Evolutionary conservation across 2,888 invertebrate species (phyloP), one percentile per base, ranked within the genome.

Genomic region (Melinaea marsaeus): DNA sequence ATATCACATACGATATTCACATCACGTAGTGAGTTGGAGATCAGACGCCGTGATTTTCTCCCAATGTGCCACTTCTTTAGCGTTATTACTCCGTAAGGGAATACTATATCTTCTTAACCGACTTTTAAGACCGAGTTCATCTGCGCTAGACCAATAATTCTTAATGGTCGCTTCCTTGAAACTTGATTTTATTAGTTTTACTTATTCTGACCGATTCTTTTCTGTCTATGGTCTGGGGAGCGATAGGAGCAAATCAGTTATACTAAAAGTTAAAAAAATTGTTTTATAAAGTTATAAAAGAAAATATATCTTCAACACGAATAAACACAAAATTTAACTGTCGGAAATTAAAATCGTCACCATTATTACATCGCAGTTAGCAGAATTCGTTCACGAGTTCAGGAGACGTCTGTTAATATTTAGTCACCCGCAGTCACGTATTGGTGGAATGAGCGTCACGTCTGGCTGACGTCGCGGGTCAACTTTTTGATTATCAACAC

Each of bases 401-500:
- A 48, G 6, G 4, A n/a, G 48, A 48, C 48, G 13, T n/a, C 48
- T 63, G 61, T 66, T 58, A 63, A 64, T 68, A 66, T 68, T 64
- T 58, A 62, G 62, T 47, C 22, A 55, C 54, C 64, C 64, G 67
- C 63, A 68, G 77, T 79, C 83, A 84, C 81, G 84, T 79, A 80
- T 83, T 81, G 86, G 77, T 75, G 74, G 81, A 80, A 85, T 82
- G 84, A 78, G 74, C 74, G 80, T 80, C 86, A 87, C 86, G 87
- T 87, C 79, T 69, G 75, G 72, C 74, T 75, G 78, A 77, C 83
- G 80, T 79, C 80, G 79, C 70, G 74, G 79, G 81, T 81, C 84
- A 86, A 86, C 77, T 88, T 86, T 81, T 84, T 86, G 88, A 88
- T 86, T 87, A 86, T 84, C 81, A 79, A 79, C 83, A 85, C 88